Conservation (phyloP, 2,888 invertebrate species). For the Creontiades dilutus region DNA sequence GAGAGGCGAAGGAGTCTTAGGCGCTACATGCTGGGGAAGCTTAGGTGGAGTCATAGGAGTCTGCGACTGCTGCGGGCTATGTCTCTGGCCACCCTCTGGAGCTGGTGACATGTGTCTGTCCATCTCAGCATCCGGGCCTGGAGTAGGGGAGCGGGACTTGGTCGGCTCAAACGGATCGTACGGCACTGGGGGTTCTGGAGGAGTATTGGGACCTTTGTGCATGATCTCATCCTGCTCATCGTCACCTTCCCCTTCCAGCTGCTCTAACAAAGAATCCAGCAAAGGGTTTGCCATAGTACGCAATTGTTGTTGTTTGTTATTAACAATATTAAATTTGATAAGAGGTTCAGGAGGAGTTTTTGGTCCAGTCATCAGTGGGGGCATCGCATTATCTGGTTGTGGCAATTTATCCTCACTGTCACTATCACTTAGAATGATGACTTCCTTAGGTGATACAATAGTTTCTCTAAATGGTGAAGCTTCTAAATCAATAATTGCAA, state of each 20-base stretch:
- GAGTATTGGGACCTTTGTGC: slow-evolving; percentile 86
- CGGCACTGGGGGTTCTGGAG: slow-evolving; percentile 85
- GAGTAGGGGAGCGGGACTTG: slow-evolving; percentile 84
- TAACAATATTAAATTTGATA: slow-evolving; percentile 83
- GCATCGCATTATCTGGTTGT: slow-evolving; percentile 75
- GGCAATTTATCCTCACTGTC: slow-evolving; percentile 80
- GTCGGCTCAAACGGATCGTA: slow-evolving; percentile 96
- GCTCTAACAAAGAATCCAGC: slow-evolving; percentile 76
- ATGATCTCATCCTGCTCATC: slow-evolving; percentile 77
- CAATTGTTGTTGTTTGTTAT: slow-evolving; percentile 80
- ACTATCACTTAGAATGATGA: slow-evolving; percentile 91
- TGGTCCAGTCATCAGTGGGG: slow-evolving; percentile 81
- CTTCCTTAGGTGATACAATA: slow-evolving; percentile 88
- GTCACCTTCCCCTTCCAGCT: slow-evolving; percentile 79
- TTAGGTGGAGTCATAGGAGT: slow-evolving; percentile 71
- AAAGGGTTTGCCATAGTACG: slow-evolving; percentile 82
- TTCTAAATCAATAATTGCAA: slow-evolving; percentile 91
- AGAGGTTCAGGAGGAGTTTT: slow-evolving; percentile 88
- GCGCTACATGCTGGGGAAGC: slow-evolving; percentile 63
- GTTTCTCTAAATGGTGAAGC: slow-evolving; percentile 91
- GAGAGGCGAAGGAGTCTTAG: slow-evolving; percentile 72
- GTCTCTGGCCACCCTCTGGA: slow-evolving; percentile 58
- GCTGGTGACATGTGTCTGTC: slow-evolving; percentile 57
- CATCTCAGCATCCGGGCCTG: slow-evolving; percentile 73
- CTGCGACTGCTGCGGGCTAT: slow-evolving; percentile 50